A percentile compares a stretch with the other conserved stretches of the same genome.
Conservation (phyloP, 2,113 vertebrate genomes). For the Rhodinocichla rosea region DNA sequence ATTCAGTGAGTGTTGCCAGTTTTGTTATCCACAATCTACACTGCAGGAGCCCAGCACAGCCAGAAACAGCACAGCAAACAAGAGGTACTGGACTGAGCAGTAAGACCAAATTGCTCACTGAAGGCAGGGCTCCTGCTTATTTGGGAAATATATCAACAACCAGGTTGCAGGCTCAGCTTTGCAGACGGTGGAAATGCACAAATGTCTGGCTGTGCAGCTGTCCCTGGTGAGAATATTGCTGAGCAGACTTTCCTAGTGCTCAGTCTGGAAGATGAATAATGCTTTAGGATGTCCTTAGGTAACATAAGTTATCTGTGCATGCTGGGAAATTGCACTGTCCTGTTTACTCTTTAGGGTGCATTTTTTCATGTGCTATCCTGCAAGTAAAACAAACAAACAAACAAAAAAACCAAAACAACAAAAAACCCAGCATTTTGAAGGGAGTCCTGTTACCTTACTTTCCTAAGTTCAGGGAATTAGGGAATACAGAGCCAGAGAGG, state of each 20-base stretch:
- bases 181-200: not conserved
- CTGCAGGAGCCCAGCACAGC: not conserved
- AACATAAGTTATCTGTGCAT: not conserved
- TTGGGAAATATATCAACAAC: not conserved
- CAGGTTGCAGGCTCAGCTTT: not conserved
- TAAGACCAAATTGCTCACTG: not conserved
- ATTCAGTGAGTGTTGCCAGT: not conserved
- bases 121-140: not conserved
- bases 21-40: not conserved
- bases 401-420: no score
- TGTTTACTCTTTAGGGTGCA: not conserved
- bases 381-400: not conserved
- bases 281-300: not conserved
- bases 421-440: not conserved
- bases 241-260: not conserved
- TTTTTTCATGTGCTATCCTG: not conserved
- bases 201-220: not conserved
- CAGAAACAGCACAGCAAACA: not conserved
- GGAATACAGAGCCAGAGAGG: not conserved
- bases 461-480: not conserved
- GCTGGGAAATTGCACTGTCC: not conserved
- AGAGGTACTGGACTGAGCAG: not conserved
- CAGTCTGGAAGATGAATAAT: not conserved
- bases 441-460: not conserved
- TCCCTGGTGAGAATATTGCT: not conserved